A percentile compares a stretch with the other conserved stretches of the same genome.
Conservation (phyloP, 37 sponge, comb jelly and placozoan genomes). For the Oscarella lobularis region DNA sequence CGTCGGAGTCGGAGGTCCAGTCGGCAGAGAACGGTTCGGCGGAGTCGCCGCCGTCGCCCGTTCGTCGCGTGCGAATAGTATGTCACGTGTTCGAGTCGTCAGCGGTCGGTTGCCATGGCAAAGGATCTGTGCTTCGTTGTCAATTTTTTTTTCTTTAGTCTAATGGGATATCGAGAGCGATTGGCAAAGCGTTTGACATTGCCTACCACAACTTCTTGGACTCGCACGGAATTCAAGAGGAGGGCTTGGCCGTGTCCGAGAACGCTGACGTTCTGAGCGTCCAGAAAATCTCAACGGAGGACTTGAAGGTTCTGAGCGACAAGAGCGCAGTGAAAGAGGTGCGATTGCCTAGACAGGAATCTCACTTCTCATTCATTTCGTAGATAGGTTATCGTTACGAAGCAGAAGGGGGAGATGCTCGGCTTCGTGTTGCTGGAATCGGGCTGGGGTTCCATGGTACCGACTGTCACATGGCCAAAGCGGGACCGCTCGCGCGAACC, state of each 20-base stretch:
- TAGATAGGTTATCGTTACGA: slow-evolving; percentile 48
- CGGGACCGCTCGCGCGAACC: slow-evolving; percentile 50
- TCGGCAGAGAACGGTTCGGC: not conserved
- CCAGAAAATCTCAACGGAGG: slow-evolving; percentile 42
- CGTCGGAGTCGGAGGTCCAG: no score
- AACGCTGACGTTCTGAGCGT: slow-evolving; percentile 59
- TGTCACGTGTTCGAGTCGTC: slow-evolving; percentile 65
- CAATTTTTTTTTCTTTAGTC: no score
- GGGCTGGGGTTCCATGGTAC: slow-evolving; percentile 94
- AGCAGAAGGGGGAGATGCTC: slow-evolving; percentile 61
- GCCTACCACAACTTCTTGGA: slow-evolving; percentile 67
- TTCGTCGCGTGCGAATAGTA: slow-evolving; percentile 1
- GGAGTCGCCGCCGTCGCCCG: not conserved
- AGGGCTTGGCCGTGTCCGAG: slow-evolving; percentile 43
- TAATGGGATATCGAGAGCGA: slow-evolving; percentile 40
- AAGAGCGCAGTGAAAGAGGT: slow-evolving; percentile 50
- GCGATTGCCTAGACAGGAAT: no score
- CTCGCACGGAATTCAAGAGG: slow-evolving; percentile 41
- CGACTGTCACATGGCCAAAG: slow-evolving; percentile 69
- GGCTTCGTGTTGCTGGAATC: slow-evolving; percentile 88
- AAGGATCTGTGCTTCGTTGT: no score
- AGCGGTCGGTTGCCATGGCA: no score
- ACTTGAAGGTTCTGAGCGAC: slow-evolving; percentile 47
- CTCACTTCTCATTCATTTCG: no score
- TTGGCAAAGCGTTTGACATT: slow-evolving; percentile 76